Conservation (phyloP, 2,888 invertebrate species). For the Cantharis lateralis region DNA sequence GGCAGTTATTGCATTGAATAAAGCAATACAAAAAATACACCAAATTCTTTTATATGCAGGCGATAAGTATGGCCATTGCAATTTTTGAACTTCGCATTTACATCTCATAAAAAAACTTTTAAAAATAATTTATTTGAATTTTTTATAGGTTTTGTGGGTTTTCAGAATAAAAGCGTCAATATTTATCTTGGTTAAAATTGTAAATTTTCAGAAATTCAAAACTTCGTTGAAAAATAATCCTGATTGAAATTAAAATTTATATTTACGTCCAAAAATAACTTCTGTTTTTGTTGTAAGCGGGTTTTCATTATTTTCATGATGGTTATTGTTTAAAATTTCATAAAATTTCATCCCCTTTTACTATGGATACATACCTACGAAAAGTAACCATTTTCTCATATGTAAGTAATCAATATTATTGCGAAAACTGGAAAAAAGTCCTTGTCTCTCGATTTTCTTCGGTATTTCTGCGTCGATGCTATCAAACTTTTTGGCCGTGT, state of each 20-base stretch:
- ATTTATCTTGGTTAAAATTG: not conserved
- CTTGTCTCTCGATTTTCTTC: too few relatives aligned
- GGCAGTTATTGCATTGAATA: too few relatives aligned
- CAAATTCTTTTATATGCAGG: too few relatives aligned
- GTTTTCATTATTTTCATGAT: too few relatives aligned
- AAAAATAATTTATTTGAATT: not conserved
- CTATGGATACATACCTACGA: too few relatives aligned
- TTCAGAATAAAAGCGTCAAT: not conserved
- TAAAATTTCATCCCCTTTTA: too few relatives aligned
- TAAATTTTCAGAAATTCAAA: not conserved
- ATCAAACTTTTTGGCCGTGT: too few relatives aligned
- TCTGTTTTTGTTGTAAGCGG: not conserved
- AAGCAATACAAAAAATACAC: too few relatives aligned
- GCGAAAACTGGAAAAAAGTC: too few relatives aligned
- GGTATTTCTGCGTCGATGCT: too few relatives aligned
- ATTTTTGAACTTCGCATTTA: not conserved
- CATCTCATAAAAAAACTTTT: not conserved
- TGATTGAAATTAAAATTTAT: not conserved
- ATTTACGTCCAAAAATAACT: not conserved
- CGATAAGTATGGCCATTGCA: not conserved
- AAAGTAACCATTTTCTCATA: too few relatives aligned
- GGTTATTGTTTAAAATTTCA: not conserved
- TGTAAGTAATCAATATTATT: too few relatives aligned
- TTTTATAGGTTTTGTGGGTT: not conserved
- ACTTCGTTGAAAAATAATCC: not conserved